Conservation (phyloP, 1,140 invertebrate species). For the Apis cerana region DNA sequence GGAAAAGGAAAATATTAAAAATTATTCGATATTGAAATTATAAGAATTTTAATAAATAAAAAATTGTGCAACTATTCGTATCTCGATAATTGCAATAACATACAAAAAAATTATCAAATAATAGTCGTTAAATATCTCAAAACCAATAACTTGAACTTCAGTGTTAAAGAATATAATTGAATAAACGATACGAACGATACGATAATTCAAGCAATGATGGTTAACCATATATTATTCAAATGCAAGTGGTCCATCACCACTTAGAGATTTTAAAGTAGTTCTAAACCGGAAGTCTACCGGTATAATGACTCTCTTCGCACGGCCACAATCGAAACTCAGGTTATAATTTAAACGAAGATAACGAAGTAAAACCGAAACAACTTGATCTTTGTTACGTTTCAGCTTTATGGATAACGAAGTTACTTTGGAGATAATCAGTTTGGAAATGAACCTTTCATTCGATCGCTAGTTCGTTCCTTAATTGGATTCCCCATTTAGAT, state of each 20-base stretch:
- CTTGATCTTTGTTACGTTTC: not conserved
- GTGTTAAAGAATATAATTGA: not conserved
- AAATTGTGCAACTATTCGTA: too few species aligned
- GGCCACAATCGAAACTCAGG: not conserved
- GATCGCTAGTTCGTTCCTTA: too few species aligned
- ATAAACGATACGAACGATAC: not conserved
- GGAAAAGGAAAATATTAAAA: too few species aligned
- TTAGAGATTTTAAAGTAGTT: not conserved
- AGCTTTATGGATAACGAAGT: not conserved
- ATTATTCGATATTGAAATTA: too few species aligned
- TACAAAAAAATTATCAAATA: not conserved
- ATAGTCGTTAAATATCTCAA: not conserved
- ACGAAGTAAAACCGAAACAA: not conserved
- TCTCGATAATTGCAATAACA: too few species aligned
- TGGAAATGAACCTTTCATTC: not conserved
- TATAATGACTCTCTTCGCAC: not conserved
- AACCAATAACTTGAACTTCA: slow-evolving; percentile 9
- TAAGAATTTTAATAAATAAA: too few species aligned
- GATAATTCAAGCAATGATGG: not conserved
- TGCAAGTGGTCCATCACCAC: too few species aligned
- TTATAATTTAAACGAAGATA: not conserved
- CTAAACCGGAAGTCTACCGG: not conserved
- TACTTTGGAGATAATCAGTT: not conserved
- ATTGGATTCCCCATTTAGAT: too few species aligned
- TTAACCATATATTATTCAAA: not conserved